Evolutionary conservation across 2,888 invertebrate genomes (phyloP).

Genomic region (Ligdia adustata): DNA sequence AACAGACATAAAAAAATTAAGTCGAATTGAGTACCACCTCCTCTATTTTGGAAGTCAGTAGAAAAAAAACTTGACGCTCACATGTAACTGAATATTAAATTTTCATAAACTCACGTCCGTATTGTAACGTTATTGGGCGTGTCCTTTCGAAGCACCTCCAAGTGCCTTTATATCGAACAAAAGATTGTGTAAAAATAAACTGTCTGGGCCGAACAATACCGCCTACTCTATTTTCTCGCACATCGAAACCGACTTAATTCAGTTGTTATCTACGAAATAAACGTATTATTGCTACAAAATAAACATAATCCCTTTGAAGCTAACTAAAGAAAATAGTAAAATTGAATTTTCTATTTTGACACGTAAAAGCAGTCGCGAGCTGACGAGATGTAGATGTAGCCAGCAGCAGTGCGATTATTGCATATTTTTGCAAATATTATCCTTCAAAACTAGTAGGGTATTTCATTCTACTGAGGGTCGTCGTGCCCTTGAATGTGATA

Average conservation of each 20-base stretch:
- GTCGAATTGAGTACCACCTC: no score
- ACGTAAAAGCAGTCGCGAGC: background rate
- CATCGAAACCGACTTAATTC: no score
- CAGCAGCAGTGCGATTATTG: slow-evolving; percentile 5
- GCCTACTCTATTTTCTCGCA: background rate
- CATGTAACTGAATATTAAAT: no score
- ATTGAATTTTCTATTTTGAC: slow-evolving; percentile 1
- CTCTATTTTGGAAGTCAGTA: no score
- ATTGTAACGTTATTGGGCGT: background rate
- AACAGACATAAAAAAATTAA: no score
- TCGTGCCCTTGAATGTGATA: slow-evolving; percentile 1
- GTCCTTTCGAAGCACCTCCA: background rate
- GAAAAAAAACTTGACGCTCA: no score
- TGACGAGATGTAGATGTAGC: background rate
- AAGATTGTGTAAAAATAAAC: slow-evolving; percentile 4
- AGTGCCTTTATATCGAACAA: background rate
- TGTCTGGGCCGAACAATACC: slow-evolving; percentile 1
- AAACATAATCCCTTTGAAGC: background rate
- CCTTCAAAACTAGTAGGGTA: no score
- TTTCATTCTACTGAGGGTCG: background rate
- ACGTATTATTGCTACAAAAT: background rate
- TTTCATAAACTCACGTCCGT: no score
- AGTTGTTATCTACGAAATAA: no score
- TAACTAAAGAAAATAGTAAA: background rate
- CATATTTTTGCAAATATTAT: slow-evolving; percentile 12